Base-by-base conservation (phyloP, 2,797 vertebrate species). In the Anguilla marmorata region DNA sequence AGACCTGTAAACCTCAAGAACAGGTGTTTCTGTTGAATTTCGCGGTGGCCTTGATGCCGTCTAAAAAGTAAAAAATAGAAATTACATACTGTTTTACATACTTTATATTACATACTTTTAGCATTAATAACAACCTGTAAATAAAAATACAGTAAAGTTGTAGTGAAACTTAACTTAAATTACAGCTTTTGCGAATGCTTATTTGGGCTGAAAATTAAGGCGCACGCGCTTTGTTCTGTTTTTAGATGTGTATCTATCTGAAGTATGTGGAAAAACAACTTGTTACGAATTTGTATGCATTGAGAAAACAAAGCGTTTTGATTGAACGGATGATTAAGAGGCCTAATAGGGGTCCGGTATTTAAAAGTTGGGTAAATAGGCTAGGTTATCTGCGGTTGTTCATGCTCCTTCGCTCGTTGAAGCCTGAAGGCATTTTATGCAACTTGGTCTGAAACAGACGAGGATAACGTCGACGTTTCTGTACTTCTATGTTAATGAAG, bases 231-330 rank as follows among this genome's bases (percentile, higher is more conserved):
- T 93, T 94, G 93, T 93, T 92, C 54, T 89, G 91, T 92, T 93
- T 52, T 16, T 89, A 91, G 94, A 95, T 96, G 87, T 92, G 88
- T 89, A 95, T 90, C 90, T 86, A 94, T 90, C 90, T 86, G 89
- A 89, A 88, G 92, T 94, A 94, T 94, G 93, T 93, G 91, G 92
- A 94, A 94, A 89, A 80, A 45, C 21, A n/a, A 50, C 86, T 94
- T 91, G 92, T 94, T 94, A 95, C 95, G 93, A 94, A 83, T 92
- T 91, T 79, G 16, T 90, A 93, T 93, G 91, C 87, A 92, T 93
- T 91, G 91, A 89, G 89, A 91, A 89, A 21, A 87, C 41, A 48
- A 79, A 88, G 90, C 24, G 85, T 82, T 90, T 84, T 89, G 91
- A 90, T 91, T 93, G 88, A 92, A 89, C 92, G 90, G 88, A 60